phyloP scores from a whole-genome alignment of 2,888 invertebrate genomes.

The Meandrusa payeni region DNA sequence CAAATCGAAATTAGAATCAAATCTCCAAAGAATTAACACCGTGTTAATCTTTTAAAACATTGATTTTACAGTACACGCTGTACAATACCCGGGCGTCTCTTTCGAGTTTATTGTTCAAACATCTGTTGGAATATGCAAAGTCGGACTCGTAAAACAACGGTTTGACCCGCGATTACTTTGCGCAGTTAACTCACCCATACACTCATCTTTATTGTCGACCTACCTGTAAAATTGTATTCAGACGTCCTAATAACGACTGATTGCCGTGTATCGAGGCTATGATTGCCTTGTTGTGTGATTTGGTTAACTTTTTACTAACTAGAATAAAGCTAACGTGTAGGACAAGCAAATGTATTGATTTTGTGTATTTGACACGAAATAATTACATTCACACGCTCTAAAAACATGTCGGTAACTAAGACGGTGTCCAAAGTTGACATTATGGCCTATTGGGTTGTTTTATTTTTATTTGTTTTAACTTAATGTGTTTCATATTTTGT shows the following conservation, averaged over 20 bases:
- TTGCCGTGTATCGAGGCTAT: slow-evolving; percentile 34
- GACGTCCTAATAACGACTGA: slow-evolving; percentile 54
- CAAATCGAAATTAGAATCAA: slow-evolving; percentile 3
- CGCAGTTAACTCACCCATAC: slow-evolving; percentile 72
- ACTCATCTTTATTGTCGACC: slow-evolving; percentile 66
- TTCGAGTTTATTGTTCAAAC: slow-evolving; percentile 66
- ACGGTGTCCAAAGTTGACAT: too few species aligned
- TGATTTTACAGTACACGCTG: slow-evolving; percentile 38
- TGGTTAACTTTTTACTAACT: slow-evolving; percentile 5
- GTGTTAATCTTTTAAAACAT: slow-evolving; percentile 52
- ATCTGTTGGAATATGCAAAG: slow-evolving; percentile 75
- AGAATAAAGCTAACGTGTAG: too few species aligned
- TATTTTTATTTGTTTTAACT: too few species aligned
- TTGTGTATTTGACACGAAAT: too few species aligned
- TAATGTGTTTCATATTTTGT: too few species aligned
- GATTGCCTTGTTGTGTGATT: slow-evolving; percentile 12
- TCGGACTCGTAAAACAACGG: slow-evolving; percentile 62
- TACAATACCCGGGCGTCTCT: slow-evolving; percentile 50
- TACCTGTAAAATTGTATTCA: slow-evolving; percentile 72
- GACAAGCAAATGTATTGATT: background rate
- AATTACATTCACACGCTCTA: too few species aligned
- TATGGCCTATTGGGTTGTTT: too few species aligned
- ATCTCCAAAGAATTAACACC: slow-evolving; percentile 38
- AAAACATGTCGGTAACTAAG: too few species aligned
- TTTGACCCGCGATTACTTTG: slow-evolving; percentile 57